Evolutionary conservation across 2,797 vertebrate genomes (phyloP), one percentile per base, ranked within the genome.

Genomic region (Onychomys torridus): DNA sequence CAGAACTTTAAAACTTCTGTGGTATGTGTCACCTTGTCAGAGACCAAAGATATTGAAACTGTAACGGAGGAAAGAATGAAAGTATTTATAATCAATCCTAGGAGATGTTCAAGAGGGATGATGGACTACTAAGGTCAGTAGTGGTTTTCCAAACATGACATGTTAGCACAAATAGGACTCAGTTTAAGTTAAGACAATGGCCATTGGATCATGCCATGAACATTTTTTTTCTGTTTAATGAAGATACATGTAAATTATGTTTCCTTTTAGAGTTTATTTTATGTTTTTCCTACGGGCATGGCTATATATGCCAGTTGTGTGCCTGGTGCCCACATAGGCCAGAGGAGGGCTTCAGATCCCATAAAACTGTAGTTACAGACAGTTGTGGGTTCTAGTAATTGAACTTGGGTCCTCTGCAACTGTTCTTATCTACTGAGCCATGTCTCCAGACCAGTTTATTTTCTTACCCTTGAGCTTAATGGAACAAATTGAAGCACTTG

Each of bases 1-100:
- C 14, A 65, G 7, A 55, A 78, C 46, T 95, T 94, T 89, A 90
- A 92, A 95, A 69, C 76, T 89, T 16, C 29, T 2, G 6, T 83
- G 19, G 11, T 82, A 87, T 90, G n/a, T 78, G 34, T 19, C 13
- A 92, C 12, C 14, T 87, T 92, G 23, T 1, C 37, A 91, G 34
- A 81, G 10, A 94, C 37, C 29, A 69, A 55, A 59, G 61, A 69
- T 67, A 9, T 25, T 89, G 8, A 32, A 67, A 83, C 32, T 40
- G 2, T 61, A 71, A 6, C 13, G 34, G 1, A 27, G 52, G 12
- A 9, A 81, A 65, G 21, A 93, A 55, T 71, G 61, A 85, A 25
- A 89, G 10, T 6, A 9, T 59, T 27, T 85, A 49, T 40, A 89
- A 78, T 34, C 6, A 89, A 78, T 34, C 6, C 3, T n/a, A 91